Base-by-base conservation (phyloP, 2,888 invertebrate species). In the Cotesia congregata region DNA sequence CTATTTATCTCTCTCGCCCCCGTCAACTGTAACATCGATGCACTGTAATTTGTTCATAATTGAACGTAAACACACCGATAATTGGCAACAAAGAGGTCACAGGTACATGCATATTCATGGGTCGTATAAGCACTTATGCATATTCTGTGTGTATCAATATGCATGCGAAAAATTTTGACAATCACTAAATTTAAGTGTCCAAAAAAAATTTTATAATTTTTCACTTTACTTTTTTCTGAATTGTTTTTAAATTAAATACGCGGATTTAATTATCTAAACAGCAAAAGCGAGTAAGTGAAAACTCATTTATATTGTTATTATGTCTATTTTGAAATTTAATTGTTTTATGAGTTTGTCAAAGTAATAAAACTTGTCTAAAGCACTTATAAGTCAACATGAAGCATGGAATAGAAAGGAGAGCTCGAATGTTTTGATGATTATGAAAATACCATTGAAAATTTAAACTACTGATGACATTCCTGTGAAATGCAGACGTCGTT, bases 21-120 rank as follows among this genome's bases (percentile, higher is more conserved):
- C 74, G 76, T 64, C 75, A 50, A 50, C 50, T 12, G 50, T 4
- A 50, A 59, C 59, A 77, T 69, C 70, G 75, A 79, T 79, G 71
- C 77, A 77, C 79, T 77, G 77, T 82, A 84, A 83, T 84, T 84
- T 82, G 78, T 83, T 73, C 81, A 83, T 84, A 83, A 84, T 84
- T 83, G 83, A 83, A 83, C 82, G 79, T 82, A 84, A 84, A 84
- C 83, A 84, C 77, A 75, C 74, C 75, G 82, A 80, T 84, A 82
- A 84, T 84, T 82, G 80, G 78, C 77, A 77, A 78, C 76, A 72
- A 77, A 78, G 78, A 78, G 80, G 79, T 81, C 80, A 61, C 50
- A 77, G 62, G 71, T 70, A 67, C 60, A 74, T 77, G 67, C 74
- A 77, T 77, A 77, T 77, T 77, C 71, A 77, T 77, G 50, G 6